Evolutionary conservation across 2,113 vertebrate species (phyloP).

Genomic region (Hemibagrus wyckioides): DNA sequence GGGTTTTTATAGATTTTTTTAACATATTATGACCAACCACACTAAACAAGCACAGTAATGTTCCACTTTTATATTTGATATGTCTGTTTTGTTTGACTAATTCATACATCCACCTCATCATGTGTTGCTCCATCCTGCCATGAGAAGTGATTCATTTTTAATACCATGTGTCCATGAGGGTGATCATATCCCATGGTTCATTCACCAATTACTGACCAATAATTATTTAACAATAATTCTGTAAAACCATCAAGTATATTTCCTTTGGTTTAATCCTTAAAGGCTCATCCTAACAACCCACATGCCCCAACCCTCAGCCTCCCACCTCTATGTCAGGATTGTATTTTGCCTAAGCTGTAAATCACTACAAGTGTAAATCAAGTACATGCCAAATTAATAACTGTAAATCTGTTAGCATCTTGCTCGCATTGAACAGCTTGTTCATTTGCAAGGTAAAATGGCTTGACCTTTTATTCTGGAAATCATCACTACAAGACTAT

Average conservation of each 20-base stretch:
- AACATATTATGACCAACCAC: too few relatives aligned
- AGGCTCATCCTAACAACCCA: too few relatives aligned
- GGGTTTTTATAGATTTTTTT: too few relatives aligned
- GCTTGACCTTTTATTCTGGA: background rate
- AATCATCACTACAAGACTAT: background rate
- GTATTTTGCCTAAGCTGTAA: background rate
- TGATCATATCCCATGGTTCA: background rate
- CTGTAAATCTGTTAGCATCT: background rate
- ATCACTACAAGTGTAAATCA: background rate
- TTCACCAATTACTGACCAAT: background rate
- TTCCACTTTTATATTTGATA: too few relatives aligned
- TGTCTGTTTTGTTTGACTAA: too few relatives aligned
- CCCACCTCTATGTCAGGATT: background rate
- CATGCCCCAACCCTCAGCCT: too few relatives aligned
- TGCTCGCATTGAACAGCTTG: background rate
- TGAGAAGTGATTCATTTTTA: background rate
- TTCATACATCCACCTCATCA: too few relatives aligned
- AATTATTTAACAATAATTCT: background rate
- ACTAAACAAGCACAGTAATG: too few relatives aligned
- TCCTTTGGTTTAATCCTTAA: background rate
- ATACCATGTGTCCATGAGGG: background rate
- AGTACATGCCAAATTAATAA: background rate
- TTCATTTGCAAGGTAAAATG: background rate
- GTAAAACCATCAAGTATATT: background rate
- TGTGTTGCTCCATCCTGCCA: background rate